These are phyloP conservation scores for Amphimallon solstitiale DNA, from an alignment of 2,888 invertebrate genomes.

Conservation along the genomic window DNA sequence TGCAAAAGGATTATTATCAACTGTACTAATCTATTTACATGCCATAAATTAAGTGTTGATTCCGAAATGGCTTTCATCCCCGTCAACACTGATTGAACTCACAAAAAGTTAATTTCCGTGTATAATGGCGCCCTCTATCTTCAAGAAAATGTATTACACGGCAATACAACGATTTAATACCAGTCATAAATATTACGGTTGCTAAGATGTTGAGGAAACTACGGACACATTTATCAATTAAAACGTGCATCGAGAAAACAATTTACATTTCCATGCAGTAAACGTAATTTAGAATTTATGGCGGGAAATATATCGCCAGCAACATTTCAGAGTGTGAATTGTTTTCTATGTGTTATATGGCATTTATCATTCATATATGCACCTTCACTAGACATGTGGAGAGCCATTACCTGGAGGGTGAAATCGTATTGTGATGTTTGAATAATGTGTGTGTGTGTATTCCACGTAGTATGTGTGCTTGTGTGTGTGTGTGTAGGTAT, in stretches of 20 bases:
- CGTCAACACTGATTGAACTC: too few species aligned
- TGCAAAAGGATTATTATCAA: too few species aligned
- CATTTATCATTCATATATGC: constrained; percentile 41
- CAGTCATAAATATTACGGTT: too few species aligned
- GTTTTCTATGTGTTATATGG: constrained; percentile 26
- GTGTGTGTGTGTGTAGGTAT: too few species aligned
- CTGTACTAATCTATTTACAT: too few species aligned
- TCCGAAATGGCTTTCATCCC: too few species aligned
- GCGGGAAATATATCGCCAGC: constrained; percentile 34
- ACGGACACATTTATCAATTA: constrained; percentile 12
- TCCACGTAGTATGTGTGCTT: too few species aligned
- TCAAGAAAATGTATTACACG: too few species aligned
- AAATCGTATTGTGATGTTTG: constrained; percentile 39
- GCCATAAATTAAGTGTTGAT: too few species aligned
- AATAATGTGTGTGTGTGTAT: constrained; percentile 43
- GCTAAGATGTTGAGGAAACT: not conserved
- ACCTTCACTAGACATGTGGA: constrained; percentile 32
- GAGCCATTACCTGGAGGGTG: constrained; percentile 36
- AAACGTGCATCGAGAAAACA: constrained; percentile 27
- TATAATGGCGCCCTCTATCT: too few species aligned
- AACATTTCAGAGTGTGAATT: constrained; percentile 35
- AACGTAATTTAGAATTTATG: constrained; percentile 39
- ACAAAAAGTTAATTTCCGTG: too few species aligned
- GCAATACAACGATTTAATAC: too few species aligned
- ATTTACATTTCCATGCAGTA: constrained; percentile 29